Evolutionary conservation across 2,888 invertebrate genomes (phyloP), one percentile per base, ranked within the genome.

Genomic region (Chloroclysta siterata): DNA sequence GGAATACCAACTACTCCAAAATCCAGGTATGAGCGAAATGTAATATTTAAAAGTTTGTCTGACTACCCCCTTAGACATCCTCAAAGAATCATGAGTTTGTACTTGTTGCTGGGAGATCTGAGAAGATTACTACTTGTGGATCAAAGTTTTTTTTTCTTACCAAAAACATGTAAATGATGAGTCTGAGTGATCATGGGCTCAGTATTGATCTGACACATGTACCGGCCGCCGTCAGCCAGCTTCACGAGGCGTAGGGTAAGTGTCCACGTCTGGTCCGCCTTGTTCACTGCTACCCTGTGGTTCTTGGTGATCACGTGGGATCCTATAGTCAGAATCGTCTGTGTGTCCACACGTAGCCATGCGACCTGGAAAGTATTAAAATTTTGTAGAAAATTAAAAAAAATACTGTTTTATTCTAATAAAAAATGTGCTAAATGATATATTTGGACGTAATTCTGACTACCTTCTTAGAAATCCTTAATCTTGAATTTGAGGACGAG

Each of bases 251-350:
- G 94, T 76, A 97, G 94, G 78, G 96, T 96, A 69, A 97, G 94
- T 74, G 95, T 94, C 97, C 97, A 97, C 44, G 95, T 95, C 83
- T 95, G 94, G 84, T 97, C 97, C 60, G 95, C 95, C 79, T 94
- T 95, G 63, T 95, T 94, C 74, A 97, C 95, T 33, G 95, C 95
- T 76, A 97, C 96, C 69, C 97, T 94, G 85, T 97, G 96, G 92
- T 97, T 97, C 90, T 97, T 96, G 66, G 97, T 97, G 83, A 97
- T 97, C 80, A 97, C 97, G 88, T 97, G 96, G 78, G 94, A 95
- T 74, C 97, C 97, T 80, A 97, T 97, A 48, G 97, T 97, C 74
- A 97, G 93, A 77, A 97, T 96, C n/a, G 97, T 97, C 87, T 97
- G 97, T 50, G 97, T 97, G 89, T 97, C 97, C 71, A 97, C 97